Conservation (phyloP, 2,888 invertebrate species). For the Hypolimnas misippus region DNA sequence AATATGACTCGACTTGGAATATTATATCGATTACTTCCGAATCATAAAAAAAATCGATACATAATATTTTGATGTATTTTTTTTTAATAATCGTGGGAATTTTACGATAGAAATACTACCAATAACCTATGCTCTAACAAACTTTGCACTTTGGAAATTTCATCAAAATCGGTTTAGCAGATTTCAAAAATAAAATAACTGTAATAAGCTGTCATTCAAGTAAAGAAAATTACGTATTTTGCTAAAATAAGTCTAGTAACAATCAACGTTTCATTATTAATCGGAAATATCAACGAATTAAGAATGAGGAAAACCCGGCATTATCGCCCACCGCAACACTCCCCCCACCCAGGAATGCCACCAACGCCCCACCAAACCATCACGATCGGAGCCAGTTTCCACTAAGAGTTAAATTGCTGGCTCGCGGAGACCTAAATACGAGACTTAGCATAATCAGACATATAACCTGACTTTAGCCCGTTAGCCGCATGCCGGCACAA, state of each 20-base stretch:
- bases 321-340: no score
- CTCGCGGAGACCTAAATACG: constrained; percentile 39
- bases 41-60: constrained; percentile 1
- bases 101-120: no score
- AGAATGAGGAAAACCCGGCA: no score
- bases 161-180: no score
- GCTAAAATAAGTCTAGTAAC: no score
- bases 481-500: constrained; percentile 55
- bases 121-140: no score
- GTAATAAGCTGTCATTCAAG: no score
- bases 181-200: no score
- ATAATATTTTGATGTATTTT: background rate
- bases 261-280: no score
- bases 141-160: no score
- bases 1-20: constrained; percentile 1
- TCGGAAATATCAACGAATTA: no score
- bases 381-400: constrained; percentile 11
- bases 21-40: constrained; percentile 3
- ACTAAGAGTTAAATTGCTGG: constrained; percentile 9
- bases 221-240: no score
- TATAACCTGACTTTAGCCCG: constrained; percentile 44
- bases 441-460: constrained; percentile 38
- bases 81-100: background rate
- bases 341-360: background rate
- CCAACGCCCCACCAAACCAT: constrained; percentile 5